phyloP scores from a whole-genome alignment of 2,888 invertebrate genomes.

The Drosophila gaucha region DNA sequence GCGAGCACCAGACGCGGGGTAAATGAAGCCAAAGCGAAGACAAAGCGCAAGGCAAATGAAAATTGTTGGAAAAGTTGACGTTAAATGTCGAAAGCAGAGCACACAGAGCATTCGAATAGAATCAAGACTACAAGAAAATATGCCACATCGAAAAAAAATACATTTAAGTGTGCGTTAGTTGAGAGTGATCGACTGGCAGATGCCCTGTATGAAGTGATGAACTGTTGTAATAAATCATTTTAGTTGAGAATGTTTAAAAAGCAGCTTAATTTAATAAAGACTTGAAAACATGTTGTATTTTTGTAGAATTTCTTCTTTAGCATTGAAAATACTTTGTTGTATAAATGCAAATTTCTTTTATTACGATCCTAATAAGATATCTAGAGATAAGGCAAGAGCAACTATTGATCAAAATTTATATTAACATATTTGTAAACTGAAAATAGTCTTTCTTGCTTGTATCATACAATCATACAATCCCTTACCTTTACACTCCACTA shows the following conservation, averaged over 20 bases:
- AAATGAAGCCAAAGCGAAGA: slow-evolving; percentile 50
- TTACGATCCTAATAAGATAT: too few species aligned
- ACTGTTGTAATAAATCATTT: too few species aligned
- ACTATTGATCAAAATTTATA: too few species aligned
- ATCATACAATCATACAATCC: neutral
- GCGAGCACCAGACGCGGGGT: slow-evolving; percentile 33
- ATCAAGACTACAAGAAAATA: slow-evolving; percentile 16
- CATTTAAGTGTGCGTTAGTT: neutral
- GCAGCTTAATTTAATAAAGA: too few species aligned
- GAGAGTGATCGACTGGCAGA: neutral
- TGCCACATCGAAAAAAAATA: neutral
- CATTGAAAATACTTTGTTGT: too few species aligned
- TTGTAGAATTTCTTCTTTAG: too few species aligned
- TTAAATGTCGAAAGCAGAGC: slow-evolving; percentile 42
- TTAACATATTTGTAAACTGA: too few species aligned
- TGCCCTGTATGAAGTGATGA: neutral
- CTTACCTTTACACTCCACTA: neutral
- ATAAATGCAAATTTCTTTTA: too few species aligned
- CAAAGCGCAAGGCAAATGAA: slow-evolving; percentile 31
- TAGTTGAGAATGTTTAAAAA: too few species aligned
- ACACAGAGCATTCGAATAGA: slow-evolving; percentile 39
- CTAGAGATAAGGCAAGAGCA: too few species aligned
- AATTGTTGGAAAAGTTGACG: slow-evolving; percentile 48
- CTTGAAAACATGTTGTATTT: too few species aligned
- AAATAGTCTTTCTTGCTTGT: too few species aligned